A percentile compares a stretch with the other conserved stretches of the same genome.
These are phyloP conservation scores for Sciaenops ocellatus DNA, from an alignment of 2,797 vertebrate species.

Conservation along the genomic window DNA sequence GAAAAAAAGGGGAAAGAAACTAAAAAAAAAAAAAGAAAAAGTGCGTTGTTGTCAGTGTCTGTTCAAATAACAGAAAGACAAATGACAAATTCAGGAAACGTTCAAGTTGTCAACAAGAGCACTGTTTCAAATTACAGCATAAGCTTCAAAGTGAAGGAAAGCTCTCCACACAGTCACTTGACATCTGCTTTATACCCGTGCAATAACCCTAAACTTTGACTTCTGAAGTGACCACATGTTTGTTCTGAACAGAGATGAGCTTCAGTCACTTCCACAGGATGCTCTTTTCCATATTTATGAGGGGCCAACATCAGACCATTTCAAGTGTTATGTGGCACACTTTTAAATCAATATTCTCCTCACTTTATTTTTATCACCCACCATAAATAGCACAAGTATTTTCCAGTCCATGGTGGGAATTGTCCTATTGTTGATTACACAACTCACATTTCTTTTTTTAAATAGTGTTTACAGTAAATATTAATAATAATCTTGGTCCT, in stretches of 20 bases:
- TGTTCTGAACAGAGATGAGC: slow-evolving; percentile 51
- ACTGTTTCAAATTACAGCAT: slow-evolving; percentile 1
- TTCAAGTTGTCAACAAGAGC: slow-evolving; percentile 20
- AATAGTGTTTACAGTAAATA: slow-evolving; percentile 30
- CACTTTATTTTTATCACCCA: slow-evolving; percentile 22
- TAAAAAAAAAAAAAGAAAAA: neutral
- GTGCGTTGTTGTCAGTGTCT: slow-evolving; percentile 37
- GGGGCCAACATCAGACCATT: slow-evolving; percentile 40
- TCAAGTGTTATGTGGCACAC: slow-evolving; percentile 55
- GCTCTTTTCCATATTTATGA: slow-evolving; percentile 51
- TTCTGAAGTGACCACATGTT: slow-evolving; percentile 62
- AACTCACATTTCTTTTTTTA: slow-evolving; percentile 24
- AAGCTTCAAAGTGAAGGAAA: slow-evolving; percentile 61
- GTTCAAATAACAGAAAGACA: slow-evolving; percentile 47
- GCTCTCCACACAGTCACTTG: slow-evolving; percentile 36
- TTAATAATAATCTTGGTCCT: slow-evolving; percentile 48
- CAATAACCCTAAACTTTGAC: slow-evolving; percentile 71
- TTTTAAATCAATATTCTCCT: slow-evolving; percentile 37
- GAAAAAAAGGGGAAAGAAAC: neutral
- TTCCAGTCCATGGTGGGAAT: slow-evolving; percentile 17
- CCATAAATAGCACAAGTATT: slow-evolving; percentile 15
- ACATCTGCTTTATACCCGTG: slow-evolving; percentile 64
- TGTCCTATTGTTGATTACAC: neutral
- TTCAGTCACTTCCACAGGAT: slow-evolving; percentile 58
- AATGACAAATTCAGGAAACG: slow-evolving; percentile 45